Evolutionary conservation across 2,113 vertebrate species (phyloP).

Genomic region (Anoplopoma fimbria): DNA sequence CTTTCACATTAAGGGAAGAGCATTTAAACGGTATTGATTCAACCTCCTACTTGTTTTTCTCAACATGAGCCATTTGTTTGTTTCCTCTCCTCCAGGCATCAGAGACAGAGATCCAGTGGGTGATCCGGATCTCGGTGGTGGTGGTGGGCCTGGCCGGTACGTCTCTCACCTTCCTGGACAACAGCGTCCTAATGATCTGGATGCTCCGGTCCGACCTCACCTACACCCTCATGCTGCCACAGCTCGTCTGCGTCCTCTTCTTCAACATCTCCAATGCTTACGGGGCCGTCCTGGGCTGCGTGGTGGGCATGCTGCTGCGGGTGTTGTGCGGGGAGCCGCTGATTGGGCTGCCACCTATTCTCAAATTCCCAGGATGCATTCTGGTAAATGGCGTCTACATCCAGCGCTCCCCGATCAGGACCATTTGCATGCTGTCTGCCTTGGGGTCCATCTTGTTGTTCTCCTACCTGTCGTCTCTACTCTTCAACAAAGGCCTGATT

Average conservation of each 20-base stretch:
- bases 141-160: slow-evolving; percentile 79
- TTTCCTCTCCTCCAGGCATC: background rate
- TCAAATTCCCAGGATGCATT: background rate
- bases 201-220: slow-evolving; percentile 85
- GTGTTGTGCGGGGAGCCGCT: slow-evolving; percentile 54
- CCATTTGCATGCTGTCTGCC: background rate
- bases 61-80: background rate
- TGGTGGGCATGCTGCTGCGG: slow-evolving; percentile 80
- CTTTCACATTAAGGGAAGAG: background rate
- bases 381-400: background rate
- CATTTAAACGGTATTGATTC: background rate
- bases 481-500: background rate
- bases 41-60: too few species aligned
- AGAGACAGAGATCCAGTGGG: slow-evolving; percentile 80
- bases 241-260: slow-evolving; percentile 84
- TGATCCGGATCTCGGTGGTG: slow-evolving; percentile 83
- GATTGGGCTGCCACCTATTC: background rate
- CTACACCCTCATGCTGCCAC: slow-evolving; percentile 85
- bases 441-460: background rate
- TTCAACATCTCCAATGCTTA: slow-evolving; percentile 82
- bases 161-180: slow-evolving; percentile 80
- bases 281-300: slow-evolving; percentile 80
- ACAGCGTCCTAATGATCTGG: slow-evolving; percentile 86
- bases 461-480: background rate
- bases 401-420: background rate